Evolutionary conservation across 2,113 vertebrate genomes (phyloP).

Genomic region (Macroglossus sobrinus): DNA sequence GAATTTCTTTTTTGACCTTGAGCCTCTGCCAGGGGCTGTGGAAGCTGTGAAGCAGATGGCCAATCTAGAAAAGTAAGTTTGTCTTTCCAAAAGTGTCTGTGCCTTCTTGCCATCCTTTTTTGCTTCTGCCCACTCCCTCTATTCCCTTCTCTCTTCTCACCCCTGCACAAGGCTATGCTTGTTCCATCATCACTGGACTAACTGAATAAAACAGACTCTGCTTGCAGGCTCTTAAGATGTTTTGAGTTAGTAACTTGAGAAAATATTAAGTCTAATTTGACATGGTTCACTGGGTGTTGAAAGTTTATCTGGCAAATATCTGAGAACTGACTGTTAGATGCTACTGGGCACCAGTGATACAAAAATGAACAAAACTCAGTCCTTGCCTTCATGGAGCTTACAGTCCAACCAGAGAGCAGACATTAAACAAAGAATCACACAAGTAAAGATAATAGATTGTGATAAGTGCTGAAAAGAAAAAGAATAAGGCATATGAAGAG

Average conservation of each 20-base stretch:
- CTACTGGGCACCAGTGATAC: neutral
- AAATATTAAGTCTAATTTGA: neutral
- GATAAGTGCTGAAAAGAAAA: neutral
- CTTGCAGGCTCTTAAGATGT: neutral
- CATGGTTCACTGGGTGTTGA: neutral
- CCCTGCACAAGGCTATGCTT: too few relatives aligned
- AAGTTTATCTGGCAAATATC: neutral
- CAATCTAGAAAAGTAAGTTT: slow-evolving; percentile 90
- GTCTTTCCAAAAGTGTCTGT: neutral
- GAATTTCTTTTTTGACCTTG: slow-evolving; percentile 94
- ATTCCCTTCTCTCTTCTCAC: neutral
- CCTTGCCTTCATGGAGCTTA: neutral
- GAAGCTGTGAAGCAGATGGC: slow-evolving; percentile 96
- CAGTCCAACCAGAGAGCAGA: neutral
- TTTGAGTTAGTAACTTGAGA: neutral
- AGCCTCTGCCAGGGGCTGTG: slow-evolving; percentile 93
- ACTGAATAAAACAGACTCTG: neutral
- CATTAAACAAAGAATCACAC: neutral
- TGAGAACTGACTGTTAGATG: neutral
- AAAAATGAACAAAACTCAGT: neutral
- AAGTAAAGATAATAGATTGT: neutral
- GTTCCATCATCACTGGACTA: neutral
- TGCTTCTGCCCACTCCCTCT: neutral
- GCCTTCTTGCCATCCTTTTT: neutral
- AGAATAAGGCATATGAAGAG: neutral